Percentiles rank a stretch among this genome's conserved stretches.
Conservation (phyloP, 2,797 vertebrate species). For the Artibeus jamaicensis region DNA sequence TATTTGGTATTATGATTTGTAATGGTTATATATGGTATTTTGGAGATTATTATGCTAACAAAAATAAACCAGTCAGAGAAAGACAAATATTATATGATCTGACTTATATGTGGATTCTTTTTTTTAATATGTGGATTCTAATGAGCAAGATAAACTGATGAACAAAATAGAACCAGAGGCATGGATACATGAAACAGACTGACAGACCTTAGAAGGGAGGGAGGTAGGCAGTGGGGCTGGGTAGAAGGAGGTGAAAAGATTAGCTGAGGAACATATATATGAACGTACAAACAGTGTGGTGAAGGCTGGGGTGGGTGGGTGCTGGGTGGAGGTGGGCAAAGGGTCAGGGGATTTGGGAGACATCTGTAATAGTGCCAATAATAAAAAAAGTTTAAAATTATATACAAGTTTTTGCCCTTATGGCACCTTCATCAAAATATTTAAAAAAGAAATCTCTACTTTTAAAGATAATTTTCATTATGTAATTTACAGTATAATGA, state of each 20-base stretch:
- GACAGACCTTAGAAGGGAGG: background rate
- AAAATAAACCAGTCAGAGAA: background rate
- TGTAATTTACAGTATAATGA: background rate
- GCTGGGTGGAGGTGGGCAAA: background rate
- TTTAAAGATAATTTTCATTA: background rate
- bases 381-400: background rate
- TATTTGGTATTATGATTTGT: background rate
- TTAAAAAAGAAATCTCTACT: background rate
- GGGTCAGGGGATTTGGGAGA: background rate
- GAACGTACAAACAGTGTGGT: background rate
- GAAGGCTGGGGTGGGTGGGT: background rate
- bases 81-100: background rate
- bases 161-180: background rate
- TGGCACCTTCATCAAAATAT: background rate
- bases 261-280: background rate
- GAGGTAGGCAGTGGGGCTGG: background rate
- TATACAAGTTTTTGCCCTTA: background rate
- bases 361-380: background rate
- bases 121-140: background rate
- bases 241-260: background rate
- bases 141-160: background rate
- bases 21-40: background rate
- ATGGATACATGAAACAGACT: background rate
- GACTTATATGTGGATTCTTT: background rate
- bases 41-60: background rate